Conservation (phyloP, 2,797 vertebrate genomes). For the Alca torda region DNA sequence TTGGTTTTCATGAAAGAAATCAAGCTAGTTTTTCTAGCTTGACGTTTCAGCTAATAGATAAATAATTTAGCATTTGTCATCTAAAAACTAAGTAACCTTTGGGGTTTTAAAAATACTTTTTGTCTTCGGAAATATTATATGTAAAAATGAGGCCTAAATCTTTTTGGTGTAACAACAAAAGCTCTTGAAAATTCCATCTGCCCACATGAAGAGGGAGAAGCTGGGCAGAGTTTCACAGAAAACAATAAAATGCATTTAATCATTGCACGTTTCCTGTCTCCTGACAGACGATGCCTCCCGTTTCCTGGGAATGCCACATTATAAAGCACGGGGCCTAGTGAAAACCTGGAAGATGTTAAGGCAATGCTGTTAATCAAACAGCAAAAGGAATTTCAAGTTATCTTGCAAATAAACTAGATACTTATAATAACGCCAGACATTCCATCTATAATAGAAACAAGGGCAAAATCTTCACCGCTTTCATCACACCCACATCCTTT, state of each 20-base stretch:
- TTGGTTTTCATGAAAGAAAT: background rate
- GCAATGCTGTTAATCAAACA: conserved; percentile 41
- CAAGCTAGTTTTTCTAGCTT: background rate
- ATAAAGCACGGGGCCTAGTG: background rate
- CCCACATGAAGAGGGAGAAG: conserved; percentile 42
- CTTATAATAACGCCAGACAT: conserved; percentile 6
- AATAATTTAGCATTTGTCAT: background rate
- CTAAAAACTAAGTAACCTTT: background rate
- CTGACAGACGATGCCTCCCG: conserved; percentile 34
- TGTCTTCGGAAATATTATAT: background rate
- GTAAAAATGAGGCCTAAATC: background rate
- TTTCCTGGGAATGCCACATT: conserved; percentile 48
- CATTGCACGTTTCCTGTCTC: conserved; percentile 30
- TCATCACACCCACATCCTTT: background rate
- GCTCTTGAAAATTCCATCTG: conserved; percentile 37
- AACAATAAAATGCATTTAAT: conserved; percentile 52
- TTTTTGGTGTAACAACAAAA: background rate
- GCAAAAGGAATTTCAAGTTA: conserved; percentile 19
- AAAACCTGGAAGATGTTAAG: conserved; percentile 43
- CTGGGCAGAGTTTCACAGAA: conserved; percentile 59
- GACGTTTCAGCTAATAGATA: background rate
- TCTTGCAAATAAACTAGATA: conserved; percentile 25
- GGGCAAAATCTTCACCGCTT: background rate
- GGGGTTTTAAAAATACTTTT: background rate
- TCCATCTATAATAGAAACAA: conserved; percentile 9